These are phyloP conservation scores for Cylas formicarius DNA, from an alignment of 1,140 invertebrate genomes.

Conservation along the genomic window DNA sequence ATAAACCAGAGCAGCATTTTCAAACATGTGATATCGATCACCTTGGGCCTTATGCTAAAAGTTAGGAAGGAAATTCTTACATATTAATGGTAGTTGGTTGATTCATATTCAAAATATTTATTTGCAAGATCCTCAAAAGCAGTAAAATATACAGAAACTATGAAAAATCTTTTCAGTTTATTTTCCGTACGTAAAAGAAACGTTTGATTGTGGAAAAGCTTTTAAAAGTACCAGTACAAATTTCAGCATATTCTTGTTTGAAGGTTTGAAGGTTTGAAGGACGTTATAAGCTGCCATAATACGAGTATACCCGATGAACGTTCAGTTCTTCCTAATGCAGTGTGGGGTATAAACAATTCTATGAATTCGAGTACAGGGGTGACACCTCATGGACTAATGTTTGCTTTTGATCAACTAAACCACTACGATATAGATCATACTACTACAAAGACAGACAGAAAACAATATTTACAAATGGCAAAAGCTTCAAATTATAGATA, in stretches of 20 bases:
- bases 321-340: conserved; percentile 1
- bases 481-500: neutral
- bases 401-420: neutral
- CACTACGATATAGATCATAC: neutral
- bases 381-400: conserved; percentile 4
- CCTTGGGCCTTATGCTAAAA: conserved; percentile 11
- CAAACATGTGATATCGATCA: conserved; percentile 16
- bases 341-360: conserved; percentile 9
- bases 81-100: conserved; percentile 5
- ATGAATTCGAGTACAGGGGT: neutral
- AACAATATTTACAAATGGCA: neutral
- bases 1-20: conserved; percentile 12
- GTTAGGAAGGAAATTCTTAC: conserved; percentile 6
- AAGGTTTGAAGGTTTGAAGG: neutral
- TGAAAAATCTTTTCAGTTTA: neutral
- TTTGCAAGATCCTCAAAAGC: neutral
- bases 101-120: conserved; percentile 18
- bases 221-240: neutral
- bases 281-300: conserved; percentile 3
- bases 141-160: neutral
- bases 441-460: neutral
- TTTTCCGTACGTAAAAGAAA: neutral
- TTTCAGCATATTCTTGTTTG: neutral
- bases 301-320: neutral
- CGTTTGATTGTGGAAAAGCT: neutral